Conservation (phyloP, 2,797 vertebrate genomes). For the Macroramphosus scolopax region DNA sequence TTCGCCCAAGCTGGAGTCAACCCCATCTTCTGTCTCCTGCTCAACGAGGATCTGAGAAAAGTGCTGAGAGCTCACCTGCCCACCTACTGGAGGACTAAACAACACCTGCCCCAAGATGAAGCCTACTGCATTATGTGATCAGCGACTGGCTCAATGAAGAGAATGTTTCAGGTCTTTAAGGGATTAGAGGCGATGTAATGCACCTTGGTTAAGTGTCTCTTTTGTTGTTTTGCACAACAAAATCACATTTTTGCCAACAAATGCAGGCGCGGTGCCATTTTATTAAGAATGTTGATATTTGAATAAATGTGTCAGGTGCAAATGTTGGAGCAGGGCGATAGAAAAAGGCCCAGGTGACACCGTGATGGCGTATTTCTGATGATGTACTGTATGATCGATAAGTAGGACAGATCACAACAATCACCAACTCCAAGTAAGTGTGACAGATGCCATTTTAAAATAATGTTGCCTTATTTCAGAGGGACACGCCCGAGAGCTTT, state of each 20-base stretch:
- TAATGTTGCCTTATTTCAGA: conserved; percentile 76
- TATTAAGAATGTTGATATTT: conserved; percentile 62
- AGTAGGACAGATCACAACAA: conserved; percentile 68
- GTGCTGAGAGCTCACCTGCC: conserved; percentile 86
- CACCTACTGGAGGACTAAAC: conserved; percentile 87
- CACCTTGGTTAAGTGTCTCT: conserved; percentile 60
- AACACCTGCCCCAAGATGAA: conserved; percentile 85
- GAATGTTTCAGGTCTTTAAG: conserved; percentile 53
- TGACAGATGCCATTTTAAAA: conserved; percentile 75
- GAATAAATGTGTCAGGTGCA: conserved; percentile 40
- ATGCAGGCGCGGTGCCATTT: conserved; percentile 54
- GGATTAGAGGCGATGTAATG: conserved; percentile 35
- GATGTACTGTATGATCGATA: conserved; percentile 50
- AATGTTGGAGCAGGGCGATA: conserved; percentile 28
- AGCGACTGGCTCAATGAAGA: conserved; percentile 10
- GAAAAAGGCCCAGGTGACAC: conserved; percentile 30
- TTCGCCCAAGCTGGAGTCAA: conserved; percentile 89
- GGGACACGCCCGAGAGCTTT: conserved; percentile 67
- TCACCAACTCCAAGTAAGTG: conserved; percentile 55
- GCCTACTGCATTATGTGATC: conserved; percentile 89
- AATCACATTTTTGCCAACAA: conserved; percentile 52
- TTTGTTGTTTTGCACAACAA: conserved; percentile 72
- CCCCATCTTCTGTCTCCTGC: conserved; percentile 88
- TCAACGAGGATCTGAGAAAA: conserved; percentile 90
- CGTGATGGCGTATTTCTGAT: conserved; percentile 49